Percentiles rank a stretch among this genome's conserved stretches.
Conservation (phyloP, 2,113 vertebrate genomes). For the Aphyosemion australe region DNA sequence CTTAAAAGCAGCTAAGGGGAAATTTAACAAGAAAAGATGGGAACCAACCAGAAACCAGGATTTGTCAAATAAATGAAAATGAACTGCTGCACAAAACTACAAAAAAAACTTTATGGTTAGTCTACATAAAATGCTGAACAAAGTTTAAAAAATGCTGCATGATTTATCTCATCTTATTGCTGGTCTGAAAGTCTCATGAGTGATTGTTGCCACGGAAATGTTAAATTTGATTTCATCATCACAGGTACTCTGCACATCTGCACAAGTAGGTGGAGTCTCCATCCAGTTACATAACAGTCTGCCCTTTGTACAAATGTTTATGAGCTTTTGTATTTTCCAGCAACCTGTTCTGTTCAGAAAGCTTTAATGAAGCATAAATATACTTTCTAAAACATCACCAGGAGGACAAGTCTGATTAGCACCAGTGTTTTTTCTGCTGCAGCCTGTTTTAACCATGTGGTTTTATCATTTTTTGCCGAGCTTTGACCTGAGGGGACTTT, state of each 20-base stretch:
- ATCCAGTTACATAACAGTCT: background rate
- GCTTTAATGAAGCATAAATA: background rate
- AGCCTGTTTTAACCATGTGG: conserved; percentile 50
- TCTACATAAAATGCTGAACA: background rate
- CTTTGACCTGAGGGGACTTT: conserved; percentile 58
- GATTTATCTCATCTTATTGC: no score
- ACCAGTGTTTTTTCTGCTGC: background rate
- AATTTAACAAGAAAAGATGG: no score
- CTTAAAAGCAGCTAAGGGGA: no score
- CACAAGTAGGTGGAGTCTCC: background rate
- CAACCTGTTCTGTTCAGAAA: background rate
- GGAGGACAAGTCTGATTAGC: background rate
- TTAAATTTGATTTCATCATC: background rate
- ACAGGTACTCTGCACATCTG: background rate
- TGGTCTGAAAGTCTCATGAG: no score
- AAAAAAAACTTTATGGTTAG: no score
- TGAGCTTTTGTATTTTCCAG: background rate
- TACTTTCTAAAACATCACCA: background rate
- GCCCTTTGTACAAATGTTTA: background rate
- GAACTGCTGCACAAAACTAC: no score
- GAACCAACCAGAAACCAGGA: no score
- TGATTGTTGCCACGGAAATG: no score
- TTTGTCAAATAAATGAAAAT: no score
- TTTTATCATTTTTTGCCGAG: conserved; percentile 48
- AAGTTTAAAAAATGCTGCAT: background rate